These are phyloP conservation scores for Tortricodes alternella DNA, from an alignment of 2,888 invertebrate species.

Conservation along the genomic window DNA sequence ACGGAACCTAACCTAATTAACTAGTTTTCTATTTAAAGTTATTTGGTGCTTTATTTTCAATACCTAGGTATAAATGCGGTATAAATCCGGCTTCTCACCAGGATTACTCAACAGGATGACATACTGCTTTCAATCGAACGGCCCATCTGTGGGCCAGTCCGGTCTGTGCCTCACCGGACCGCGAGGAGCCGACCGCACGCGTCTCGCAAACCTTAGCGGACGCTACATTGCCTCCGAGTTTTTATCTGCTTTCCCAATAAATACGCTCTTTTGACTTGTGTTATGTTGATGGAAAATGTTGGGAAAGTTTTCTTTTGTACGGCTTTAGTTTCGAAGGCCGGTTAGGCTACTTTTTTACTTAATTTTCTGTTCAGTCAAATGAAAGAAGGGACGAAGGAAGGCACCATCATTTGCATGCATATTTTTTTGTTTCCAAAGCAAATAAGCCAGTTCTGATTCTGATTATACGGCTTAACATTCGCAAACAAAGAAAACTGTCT, in stretches of 20 bases:
- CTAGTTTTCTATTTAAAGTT: too few species aligned
- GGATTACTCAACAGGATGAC: not conserved
- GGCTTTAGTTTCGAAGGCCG: not conserved
- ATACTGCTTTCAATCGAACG: too few species aligned
- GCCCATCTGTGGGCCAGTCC: not conserved
- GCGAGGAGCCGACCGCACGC: not conserved
- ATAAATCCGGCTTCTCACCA: too few species aligned
- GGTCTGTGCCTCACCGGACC: not conserved
- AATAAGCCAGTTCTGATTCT: too few species aligned
- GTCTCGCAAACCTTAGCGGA: conserved; percentile 3
- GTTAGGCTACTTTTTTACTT: not conserved
- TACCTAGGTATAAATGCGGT: too few species aligned
- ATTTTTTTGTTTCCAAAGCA: too few species aligned
- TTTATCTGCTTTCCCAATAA: conserved; percentile 24
- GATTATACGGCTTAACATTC: too few species aligned
- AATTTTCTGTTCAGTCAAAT: not conserved
- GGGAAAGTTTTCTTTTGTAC: not conserved
- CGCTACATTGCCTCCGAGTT: conserved; percentile 19
- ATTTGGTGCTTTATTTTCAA: too few species aligned
- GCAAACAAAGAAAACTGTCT: too few species aligned
- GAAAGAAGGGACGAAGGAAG: not conserved
- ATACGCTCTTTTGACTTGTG: conserved; percentile 23
- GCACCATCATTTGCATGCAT: too few species aligned
- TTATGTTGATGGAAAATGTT: not conserved
- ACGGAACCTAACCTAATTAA: too few species aligned